These are phyloP conservation scores for Actinopyga echinites DNA, from an alignment of 53 echinoderm and acorn worm species.

Conservation along the genomic window DNA sequence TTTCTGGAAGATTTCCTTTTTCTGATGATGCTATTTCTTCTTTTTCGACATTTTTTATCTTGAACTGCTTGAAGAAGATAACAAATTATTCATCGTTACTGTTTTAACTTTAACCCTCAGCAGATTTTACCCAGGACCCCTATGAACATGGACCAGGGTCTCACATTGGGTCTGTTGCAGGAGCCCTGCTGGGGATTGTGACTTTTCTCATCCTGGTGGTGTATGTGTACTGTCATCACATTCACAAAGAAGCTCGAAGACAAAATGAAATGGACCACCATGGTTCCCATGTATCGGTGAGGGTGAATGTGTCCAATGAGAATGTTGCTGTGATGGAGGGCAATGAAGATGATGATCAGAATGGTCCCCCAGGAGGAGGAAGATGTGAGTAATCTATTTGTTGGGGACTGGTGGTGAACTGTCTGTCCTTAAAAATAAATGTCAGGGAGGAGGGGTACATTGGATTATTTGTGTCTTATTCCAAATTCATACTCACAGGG, in stretches of 20 bases:
- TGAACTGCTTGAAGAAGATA: too few relatives aligned
- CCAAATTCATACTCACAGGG: too few relatives aligned
- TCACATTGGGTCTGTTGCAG: slow-evolving; percentile 95
- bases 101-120: too few relatives aligned
- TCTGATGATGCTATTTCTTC: too few relatives aligned
- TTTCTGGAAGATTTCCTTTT: too few relatives aligned
- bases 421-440: neutral
- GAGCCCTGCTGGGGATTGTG: slow-evolving; percentile 89
- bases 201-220: slow-evolving; percentile 83
- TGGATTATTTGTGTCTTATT: too few relatives aligned
- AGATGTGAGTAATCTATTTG: slow-evolving; percentile 66
- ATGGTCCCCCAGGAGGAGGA: slow-evolving; percentile 71
- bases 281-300: slow-evolving; percentile 77
- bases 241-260: slow-evolving; percentile 75
- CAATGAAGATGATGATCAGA: slow-evolving; percentile 53
- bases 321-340: slow-evolving; percentile 75
- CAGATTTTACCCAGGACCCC: slow-evolving; percentile 1
- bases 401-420: neutral
- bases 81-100: too few relatives aligned
- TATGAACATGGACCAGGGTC: slow-evolving; percentile 44
- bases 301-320: slow-evolving; percentile 81
- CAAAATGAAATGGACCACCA: slow-evolving; percentile 82
- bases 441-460: neutral
- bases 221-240: slow-evolving; percentile 93
- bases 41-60: too few relatives aligned